Conservation (phyloP, 2,113 vertebrate genomes). For the Calypte anna region DNA sequence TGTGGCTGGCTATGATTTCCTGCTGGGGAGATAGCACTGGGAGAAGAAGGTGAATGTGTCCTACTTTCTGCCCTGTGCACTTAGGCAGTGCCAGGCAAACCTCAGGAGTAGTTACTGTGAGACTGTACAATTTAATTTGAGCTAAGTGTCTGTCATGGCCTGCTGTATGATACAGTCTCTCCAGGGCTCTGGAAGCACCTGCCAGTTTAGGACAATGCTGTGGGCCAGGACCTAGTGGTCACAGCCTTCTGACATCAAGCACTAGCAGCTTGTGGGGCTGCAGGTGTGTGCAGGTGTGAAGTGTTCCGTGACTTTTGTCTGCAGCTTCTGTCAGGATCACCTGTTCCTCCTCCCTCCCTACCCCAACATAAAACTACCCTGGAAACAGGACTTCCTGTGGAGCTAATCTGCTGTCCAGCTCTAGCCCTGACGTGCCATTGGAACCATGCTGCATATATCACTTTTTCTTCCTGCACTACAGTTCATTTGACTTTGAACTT, state of each 20-base stretch:
- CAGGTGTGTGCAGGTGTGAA: neutral
- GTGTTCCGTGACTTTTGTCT: neutral
- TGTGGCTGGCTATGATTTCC: neutral
- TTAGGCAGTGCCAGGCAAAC: fast-evolving
- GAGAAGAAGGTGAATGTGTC: neutral
- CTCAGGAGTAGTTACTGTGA: neutral
- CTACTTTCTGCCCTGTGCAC: neutral
- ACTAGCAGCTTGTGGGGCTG: neutral
- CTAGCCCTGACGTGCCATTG: constrained; percentile 27
- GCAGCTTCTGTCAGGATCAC: neutral
- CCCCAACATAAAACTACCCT: neutral
- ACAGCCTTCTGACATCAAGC: neutral
- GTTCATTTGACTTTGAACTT: constrained; percentile 59
- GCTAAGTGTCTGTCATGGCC: neutral
- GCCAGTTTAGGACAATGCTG: neutral
- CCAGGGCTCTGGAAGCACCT: neutral
- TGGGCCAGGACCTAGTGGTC: neutral
- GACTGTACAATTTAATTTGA: neutral
- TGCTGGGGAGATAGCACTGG: neutral
- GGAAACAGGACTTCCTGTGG: neutral
- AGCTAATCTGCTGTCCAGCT: neutral
- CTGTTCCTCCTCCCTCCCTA: neutral
- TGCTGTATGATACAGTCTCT: neutral
- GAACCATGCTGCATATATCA: neutral
- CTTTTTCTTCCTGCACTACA: constrained; percentile 30